phyloP scores from a whole-genome alignment of 2,113 vertebrate species.

The Eupsittula cactorum region DNA sequence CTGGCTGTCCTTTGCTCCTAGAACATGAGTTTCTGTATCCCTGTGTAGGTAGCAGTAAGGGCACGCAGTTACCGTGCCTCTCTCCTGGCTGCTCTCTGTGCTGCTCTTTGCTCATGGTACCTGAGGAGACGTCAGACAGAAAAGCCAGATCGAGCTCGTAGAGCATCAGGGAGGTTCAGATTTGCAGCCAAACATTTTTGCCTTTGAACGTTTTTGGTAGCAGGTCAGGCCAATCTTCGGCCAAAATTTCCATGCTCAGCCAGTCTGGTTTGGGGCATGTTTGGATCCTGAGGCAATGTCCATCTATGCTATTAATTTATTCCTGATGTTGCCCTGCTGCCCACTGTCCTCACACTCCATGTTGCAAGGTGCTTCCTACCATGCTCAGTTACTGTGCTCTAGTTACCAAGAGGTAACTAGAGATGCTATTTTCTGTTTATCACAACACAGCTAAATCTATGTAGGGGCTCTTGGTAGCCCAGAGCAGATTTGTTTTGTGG shows the following conservation, averaged over 20 bases:
- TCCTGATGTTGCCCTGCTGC: no score
- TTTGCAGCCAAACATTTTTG: neutral
- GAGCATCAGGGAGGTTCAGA: neutral
- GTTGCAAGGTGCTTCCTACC: neutral
- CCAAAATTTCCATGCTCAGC: neutral
- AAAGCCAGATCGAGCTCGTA: neutral
- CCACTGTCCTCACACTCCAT: neutral
- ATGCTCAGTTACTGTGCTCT: no score
- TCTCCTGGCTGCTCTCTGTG: neutral
- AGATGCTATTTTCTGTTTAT: accelerated
- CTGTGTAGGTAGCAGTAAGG: neutral
- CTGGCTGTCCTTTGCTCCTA: neutral
- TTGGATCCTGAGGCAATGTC: neutral
- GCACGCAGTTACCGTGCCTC: neutral
- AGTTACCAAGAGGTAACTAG: neutral
- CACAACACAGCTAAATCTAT: neutral
- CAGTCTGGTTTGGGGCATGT: neutral
- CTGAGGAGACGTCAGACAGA: neutral
- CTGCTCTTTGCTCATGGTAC: neutral
- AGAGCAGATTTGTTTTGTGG: neutral
- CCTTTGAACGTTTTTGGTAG: neutral
- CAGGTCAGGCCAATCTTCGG: neutral
- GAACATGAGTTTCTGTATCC: neutral
- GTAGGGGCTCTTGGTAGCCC: neutral
- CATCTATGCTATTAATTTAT: neutral